A percentile compares a stretch with the other conserved stretches of the same genome.
Evolutionary conservation across 2,113 vertebrate genomes (phyloP).

Genomic region (Zosterops hypoxanthus): DNA sequence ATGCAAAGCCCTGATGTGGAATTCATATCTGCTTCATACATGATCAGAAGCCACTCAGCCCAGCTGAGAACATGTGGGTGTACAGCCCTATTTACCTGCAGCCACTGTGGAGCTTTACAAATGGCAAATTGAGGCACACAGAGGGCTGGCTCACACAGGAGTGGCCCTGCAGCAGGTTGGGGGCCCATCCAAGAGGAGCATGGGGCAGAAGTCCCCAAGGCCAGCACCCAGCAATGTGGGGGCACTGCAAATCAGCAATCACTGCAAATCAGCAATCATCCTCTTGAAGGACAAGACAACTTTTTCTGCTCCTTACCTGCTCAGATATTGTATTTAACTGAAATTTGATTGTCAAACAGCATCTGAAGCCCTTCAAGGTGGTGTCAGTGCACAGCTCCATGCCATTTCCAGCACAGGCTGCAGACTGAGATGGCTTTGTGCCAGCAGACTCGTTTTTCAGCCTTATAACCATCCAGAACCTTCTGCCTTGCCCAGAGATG

Average conservation of each 20-base stretch:
- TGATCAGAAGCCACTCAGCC: not conserved
- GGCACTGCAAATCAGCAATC: not conserved
- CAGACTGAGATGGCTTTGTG: not conserved
- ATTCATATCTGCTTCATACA: accelerated
- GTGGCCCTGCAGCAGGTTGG: not conserved
- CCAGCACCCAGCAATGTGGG: not conserved
- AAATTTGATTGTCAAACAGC: not conserved
- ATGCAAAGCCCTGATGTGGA: accelerated
- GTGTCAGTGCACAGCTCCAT: accelerated
- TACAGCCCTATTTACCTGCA: not conserved
- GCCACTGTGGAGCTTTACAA: not conserved
- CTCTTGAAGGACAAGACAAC: not conserved
- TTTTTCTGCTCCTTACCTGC: not conserved
- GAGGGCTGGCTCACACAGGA: not conserved
- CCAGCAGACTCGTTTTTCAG: not conserved
- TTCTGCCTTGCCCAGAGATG: not conserved
- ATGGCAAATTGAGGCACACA: not conserved
- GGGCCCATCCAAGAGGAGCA: not conserved
- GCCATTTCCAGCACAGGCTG: not conserved
- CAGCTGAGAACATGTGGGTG: not conserved
- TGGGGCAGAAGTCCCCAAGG: not conserved
- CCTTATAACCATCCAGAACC: not conserved
- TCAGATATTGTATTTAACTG: not conserved
- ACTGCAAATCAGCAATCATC: not conserved
- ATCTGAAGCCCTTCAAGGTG: not conserved